These are phyloP conservation scores for Sipha flava DNA, from an alignment of 1,140 invertebrate species.

Conservation along the genomic window DNA sequence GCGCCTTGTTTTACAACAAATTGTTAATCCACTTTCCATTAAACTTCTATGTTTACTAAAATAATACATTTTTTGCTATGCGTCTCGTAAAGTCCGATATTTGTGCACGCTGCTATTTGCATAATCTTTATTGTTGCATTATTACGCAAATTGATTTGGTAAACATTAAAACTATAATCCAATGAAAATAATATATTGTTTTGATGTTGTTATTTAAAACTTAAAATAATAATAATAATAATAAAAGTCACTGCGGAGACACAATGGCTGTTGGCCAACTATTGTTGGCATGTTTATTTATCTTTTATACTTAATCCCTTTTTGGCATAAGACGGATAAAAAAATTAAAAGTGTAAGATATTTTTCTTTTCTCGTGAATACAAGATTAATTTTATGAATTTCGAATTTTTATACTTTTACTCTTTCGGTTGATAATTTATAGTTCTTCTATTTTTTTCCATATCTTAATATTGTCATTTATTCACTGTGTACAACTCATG, in stretches of 20 bases:
- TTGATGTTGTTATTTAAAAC: not conserved
- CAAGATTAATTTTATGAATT: not conserved
- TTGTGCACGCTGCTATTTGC: too few relatives aligned
- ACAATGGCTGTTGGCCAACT: not conserved
- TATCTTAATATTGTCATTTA: too few relatives aligned
- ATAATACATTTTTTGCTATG: too few relatives aligned
- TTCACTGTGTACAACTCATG: too few relatives aligned
- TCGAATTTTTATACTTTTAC: not conserved
- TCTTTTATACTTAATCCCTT: not conserved
- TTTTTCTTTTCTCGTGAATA: not conserved
- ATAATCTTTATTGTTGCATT: too few relatives aligned
- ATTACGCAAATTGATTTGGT: not conserved
- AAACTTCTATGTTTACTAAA: too few relatives aligned
- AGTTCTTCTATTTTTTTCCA: not conserved
- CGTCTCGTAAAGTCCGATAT: too few relatives aligned
- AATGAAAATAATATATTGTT: not conserved
- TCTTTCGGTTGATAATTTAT: not conserved
- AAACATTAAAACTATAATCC: not conserved
- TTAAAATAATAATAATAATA: not conserved
- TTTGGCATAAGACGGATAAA: not conserved
- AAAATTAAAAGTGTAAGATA: not conserved
- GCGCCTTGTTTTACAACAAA: too few relatives aligned
- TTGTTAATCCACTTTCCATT: too few relatives aligned
- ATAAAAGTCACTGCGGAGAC: not conserved
- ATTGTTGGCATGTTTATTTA: not conserved